Evolutionary conservation across 2,888 invertebrate species (phyloP).

Genomic region (Epinotia demarniana): DNA sequence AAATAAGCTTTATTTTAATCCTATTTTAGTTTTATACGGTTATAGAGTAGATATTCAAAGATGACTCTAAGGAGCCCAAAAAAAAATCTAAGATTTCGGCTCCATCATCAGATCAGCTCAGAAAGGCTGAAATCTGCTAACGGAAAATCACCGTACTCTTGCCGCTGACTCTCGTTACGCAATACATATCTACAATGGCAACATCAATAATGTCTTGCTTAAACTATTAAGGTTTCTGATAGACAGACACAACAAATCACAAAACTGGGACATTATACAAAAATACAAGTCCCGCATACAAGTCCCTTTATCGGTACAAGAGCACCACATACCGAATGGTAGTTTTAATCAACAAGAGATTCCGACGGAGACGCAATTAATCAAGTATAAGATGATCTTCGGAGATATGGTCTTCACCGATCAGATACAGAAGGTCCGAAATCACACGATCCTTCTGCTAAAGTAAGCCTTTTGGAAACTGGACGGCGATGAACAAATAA

Average conservation of each 20-base stretch:
- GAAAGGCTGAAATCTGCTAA: background rate
- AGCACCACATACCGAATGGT: constrained; percentile 31
- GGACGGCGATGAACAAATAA: constrained; percentile 33
- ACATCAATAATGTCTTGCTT: background rate
- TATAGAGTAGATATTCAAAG: too few species aligned
- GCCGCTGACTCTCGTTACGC: background rate
- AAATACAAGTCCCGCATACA: constrained; percentile 17
- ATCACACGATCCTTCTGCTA: background rate
- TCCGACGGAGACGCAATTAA: constrained; percentile 38
- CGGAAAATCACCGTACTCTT: background rate
- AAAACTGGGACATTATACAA: constrained; percentile 10
- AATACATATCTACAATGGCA: background rate
- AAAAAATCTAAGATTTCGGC: background rate
- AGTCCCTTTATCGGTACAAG: constrained; percentile 24
- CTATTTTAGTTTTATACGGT: too few species aligned
- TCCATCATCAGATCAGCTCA: background rate
- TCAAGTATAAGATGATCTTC: constrained; percentile 41
- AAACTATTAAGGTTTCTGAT: background rate
- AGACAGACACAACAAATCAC: constrained; percentile 10
- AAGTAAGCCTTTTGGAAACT: constrained; percentile 5
- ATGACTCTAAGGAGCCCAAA: too few species aligned
- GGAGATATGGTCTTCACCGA: constrained; percentile 26
- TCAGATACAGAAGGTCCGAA: background rate
- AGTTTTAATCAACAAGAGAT: constrained; percentile 39
- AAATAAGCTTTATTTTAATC: too few species aligned